phyloP scores from a whole-genome alignment of 2,797 vertebrate species.

The Peromyscus aztecus region DNA sequence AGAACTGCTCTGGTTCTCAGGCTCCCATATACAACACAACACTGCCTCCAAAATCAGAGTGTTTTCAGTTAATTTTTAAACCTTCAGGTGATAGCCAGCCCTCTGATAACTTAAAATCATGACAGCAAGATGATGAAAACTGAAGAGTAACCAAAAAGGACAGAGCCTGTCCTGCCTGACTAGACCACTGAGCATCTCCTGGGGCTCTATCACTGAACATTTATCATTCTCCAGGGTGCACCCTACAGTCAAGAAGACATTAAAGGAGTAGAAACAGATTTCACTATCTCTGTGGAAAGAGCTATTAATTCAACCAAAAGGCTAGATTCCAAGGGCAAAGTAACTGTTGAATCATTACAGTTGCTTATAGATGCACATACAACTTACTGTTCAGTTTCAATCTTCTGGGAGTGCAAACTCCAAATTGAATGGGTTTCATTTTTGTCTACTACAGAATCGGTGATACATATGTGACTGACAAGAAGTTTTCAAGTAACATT shows the following conservation, averaged over 20 bases:
- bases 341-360: conserved; percentile 88
- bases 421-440: conserved; percentile 88
- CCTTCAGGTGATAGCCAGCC: not conserved
- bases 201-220: conserved; percentile 89
- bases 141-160: conserved; percentile 62
- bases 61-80: conserved; percentile 25
- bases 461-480: conserved; percentile 91
- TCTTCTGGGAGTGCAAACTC: conserved; percentile 85
- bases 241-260: conserved; percentile 86
- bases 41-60: conserved; percentile 1
- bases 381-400: conserved; percentile 81
- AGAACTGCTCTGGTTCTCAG: conserved; percentile 58
- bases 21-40: not conserved
- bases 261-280: conserved; percentile 85
- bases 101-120: conserved; percentile 49
- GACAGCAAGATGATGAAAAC: conserved; percentile 59
- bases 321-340: conserved; percentile 86
- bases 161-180: conserved; percentile 77
- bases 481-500: conserved; percentile 88
- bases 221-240: conserved; percentile 89
- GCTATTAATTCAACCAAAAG: conserved; percentile 89
- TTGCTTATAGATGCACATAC: conserved; percentile 87
- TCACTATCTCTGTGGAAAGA: conserved; percentile 84
- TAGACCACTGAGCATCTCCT: conserved; percentile 81
- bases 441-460: conserved; percentile 88